Evolutionary conservation across 2,797 vertebrate species (phyloP).

Genomic region (Xenops minutus): DNA sequence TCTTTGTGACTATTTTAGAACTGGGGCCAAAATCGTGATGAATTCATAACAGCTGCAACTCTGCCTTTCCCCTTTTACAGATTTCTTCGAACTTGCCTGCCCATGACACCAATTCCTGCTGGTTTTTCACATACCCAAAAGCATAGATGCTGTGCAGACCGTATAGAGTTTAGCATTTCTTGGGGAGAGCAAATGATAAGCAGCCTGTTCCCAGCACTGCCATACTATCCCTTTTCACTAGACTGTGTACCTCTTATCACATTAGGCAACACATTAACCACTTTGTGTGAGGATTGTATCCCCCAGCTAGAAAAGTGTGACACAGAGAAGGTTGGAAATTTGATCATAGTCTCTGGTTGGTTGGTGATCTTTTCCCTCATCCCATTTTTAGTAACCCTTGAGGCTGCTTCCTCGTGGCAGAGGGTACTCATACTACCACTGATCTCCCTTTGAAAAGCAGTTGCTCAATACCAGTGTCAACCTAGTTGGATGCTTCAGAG

Average conservation of each 20-base stretch:
- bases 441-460: not conserved
- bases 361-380: not conserved
- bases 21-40: constrained; percentile 30
- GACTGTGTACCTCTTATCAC: not conserved
- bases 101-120: constrained; percentile 14
- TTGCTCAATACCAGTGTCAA: not conserved
- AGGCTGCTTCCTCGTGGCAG: not conserved
- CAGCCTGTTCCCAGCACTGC: not conserved
- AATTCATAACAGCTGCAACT: constrained; percentile 55
- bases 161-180: not conserved
- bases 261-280: not conserved
- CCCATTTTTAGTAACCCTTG: not conserved
- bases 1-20: constrained; percentile 49
- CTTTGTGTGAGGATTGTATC: not conserved
- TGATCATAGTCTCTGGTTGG: not conserved
- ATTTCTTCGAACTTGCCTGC: not conserved
- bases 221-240: not conserved
- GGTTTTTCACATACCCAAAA: not conserved
- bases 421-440: not conserved
- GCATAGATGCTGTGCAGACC: not conserved
- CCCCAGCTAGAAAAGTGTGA: not conserved
- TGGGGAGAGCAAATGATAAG: not conserved
- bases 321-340: not conserved
- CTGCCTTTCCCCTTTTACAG: constrained; percentile 5
- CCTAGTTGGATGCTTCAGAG: not conserved